Base-by-base conservation (phyloP, 2,888 invertebrate species). In the Nemoura dubitans region DNA sequence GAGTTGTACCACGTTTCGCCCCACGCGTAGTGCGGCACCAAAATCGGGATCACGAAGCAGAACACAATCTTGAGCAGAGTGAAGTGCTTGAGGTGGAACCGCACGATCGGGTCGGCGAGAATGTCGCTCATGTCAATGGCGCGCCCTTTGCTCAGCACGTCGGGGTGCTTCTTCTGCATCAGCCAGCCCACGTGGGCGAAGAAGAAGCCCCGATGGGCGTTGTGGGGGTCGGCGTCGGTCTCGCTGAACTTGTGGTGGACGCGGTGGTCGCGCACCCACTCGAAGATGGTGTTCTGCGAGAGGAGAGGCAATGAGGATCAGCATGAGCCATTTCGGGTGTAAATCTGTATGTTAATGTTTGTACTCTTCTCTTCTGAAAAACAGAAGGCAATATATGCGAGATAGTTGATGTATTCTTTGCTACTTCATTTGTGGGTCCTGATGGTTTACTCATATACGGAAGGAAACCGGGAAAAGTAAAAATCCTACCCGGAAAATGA, bases 141-240 rank as follows among this genome's bases (percentile, higher is more conserved):
- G 86, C 93, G 93, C 30, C 98, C 98, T 90, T 96, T 95, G 28
- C 92, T 92, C 84, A 96, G 92, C 0, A 98, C 97, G 87, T 96
- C 96, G 0, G 97, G 97, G 91, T 98, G 98, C 91, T 98, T 98
- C 89, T 94, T 94, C 94, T 96, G 94, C 95, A 96, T 95, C 28
- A 98, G 93, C 98, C 98, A 98, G 28, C 98, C 98, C 76, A 98
- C 95, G 91, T 98, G 98, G 0, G 98, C 93, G 92, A 98, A 98
- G 92, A 97, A 97, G 92, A 98, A 98, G 0, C 98, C 98, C 7
- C 97, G 93, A 86, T 94, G 94, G 2, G 95, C 94, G 91, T 97
- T 95, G 90, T 97, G 97, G 0, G 97, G 97, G 92, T 97, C 97
- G 0, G 96, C 97, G 89, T 95, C 93, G 0, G 96, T 96, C 90